Conservation (phyloP, 2,113 vertebrate genomes). For the Ictalurus punctatus region DNA sequence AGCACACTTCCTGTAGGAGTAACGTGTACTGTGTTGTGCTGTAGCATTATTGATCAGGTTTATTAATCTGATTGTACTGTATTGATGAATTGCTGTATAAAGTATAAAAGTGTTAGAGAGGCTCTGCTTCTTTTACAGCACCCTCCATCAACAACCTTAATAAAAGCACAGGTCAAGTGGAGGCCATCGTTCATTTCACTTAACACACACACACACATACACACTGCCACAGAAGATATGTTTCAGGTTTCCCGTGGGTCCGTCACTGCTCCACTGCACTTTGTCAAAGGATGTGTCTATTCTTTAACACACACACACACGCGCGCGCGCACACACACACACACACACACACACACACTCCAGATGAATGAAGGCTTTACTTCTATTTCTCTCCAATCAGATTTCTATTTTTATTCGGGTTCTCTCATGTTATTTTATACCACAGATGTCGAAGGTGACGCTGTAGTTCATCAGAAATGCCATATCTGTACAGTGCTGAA, state of each 20-base stretch:
- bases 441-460: background rate
- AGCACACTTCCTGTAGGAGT: no score
- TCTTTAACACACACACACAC: background rate
- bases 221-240: conserved; percentile 3
- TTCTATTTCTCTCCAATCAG: background rate
- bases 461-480: background rate
- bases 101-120: conserved; percentile 17
- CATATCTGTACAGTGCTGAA: background rate
- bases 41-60: background rate
- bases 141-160: background rate
- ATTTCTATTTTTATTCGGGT: background rate
- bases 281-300: background rate
- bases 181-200: conserved; percentile 15
- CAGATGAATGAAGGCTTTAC: background rate
- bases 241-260: background rate
- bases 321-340: background rate
- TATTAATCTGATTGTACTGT: background rate
- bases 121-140: background rate
- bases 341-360: background rate
- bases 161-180: conserved; percentile 35
- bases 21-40: background rate
- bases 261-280: background rate
- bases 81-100: conserved; percentile 6
- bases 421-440: background rate
- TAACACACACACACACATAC: background rate